Evolutionary conservation across 2,797 vertebrate species (phyloP).

Genomic region (Austrolebias charrua): DNA sequence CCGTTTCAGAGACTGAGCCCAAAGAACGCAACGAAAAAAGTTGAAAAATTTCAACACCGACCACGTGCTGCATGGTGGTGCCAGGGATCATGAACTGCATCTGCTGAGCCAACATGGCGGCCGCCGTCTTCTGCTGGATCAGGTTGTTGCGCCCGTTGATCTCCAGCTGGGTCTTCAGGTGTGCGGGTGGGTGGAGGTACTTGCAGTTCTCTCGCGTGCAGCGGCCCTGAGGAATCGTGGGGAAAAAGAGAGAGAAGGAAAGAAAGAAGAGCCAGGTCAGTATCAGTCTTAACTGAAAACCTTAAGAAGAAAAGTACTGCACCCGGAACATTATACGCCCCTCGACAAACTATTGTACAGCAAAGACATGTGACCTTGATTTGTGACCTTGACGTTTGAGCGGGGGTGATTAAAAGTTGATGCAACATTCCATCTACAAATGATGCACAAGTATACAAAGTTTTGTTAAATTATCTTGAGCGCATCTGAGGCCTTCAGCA

Average conservation of each 20-base stretch:
- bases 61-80: constrained; percentile 91
- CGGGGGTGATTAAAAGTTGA: too few relatives aligned
- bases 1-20: too few relatives aligned
- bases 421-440: too few relatives aligned
- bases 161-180: constrained; percentile 97
- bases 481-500: too few relatives aligned
- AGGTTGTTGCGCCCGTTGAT: constrained; percentile 97
- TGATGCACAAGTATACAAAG: too few relatives aligned
- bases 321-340: too few relatives aligned
- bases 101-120: constrained; percentile 97
- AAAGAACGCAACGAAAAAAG: too few relatives aligned
- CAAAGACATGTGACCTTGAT: too few relatives aligned
- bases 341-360: too few relatives aligned
- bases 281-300: constrained; percentile 24
- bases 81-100: constrained; percentile 98
- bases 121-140: constrained; percentile 96
- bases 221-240: constrained; percentile 79
- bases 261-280: constrained; percentile 4
- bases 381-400: too few relatives aligned
- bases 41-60: constrained; percentile 72
- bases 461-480: too few relatives aligned
- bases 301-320: too few relatives aligned
- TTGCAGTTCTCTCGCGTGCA: constrained; percentile 97
- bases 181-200: constrained; percentile 94
- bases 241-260: background rate